Conservation (phyloP, 1,140 invertebrate species). For the Vanessa atalanta region DNA sequence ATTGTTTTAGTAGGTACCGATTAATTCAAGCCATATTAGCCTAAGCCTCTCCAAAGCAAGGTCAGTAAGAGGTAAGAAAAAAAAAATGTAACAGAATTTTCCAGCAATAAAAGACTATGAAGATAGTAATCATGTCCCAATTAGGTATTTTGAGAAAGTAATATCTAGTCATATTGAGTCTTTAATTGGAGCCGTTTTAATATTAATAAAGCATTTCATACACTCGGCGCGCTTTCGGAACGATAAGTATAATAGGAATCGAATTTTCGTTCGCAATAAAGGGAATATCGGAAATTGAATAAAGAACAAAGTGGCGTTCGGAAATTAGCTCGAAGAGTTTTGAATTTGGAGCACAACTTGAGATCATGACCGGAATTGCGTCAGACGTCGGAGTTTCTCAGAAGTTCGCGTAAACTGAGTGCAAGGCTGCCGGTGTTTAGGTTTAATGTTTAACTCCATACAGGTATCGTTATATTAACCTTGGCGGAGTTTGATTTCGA, state of each 20-base stretch:
- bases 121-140: background rate
- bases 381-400: slow-evolving; percentile 66
- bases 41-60: background rate
- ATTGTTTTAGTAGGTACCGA: background rate
- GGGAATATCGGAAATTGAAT: slow-evolving; percentile 78
- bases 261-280: slow-evolving; percentile 52
- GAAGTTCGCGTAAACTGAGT: slow-evolving; percentile 66
- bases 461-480: slow-evolving; percentile 23
- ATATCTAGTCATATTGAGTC: background rate
- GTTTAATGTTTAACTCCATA: slow-evolving; percentile 39
- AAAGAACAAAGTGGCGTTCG: slow-evolving; percentile 79
- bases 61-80: background rate
- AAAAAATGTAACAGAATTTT: background rate
- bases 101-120: background rate
- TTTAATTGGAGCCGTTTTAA: background rate
- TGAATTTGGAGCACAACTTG: slow-evolving; percentile 64
- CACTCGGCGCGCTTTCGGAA: slow-evolving; percentile 20
- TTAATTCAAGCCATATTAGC: background rate
- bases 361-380: slow-evolving; percentile 78
- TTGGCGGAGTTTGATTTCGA: slow-evolving; percentile 5
- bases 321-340: slow-evolving; percentile 78
- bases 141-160: background rate
- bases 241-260: slow-evolving; percentile 26
- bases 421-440: slow-evolving; percentile 62
- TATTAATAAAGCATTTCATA: slow-evolving; percentile 21